Evolutionary conservation across 1,140 invertebrate species (phyloP).

Genomic region (Plodia interpunctella): DNA sequence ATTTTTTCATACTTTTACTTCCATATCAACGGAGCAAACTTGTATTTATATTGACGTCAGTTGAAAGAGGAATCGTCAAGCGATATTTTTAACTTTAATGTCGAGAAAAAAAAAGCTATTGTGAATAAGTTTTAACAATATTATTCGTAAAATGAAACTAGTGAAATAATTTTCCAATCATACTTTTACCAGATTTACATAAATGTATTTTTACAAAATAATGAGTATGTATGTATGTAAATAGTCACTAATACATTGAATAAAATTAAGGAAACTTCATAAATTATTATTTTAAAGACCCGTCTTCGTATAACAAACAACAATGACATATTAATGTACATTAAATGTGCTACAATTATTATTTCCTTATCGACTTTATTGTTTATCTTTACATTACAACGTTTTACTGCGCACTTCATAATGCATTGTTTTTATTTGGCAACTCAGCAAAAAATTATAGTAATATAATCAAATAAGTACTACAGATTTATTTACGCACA

Average conservation of each 20-base stretch:
- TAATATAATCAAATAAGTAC: too few species aligned
- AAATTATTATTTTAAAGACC: neutral
- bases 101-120: too few species aligned
- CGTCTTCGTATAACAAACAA: neutral
- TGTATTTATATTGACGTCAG: too few species aligned
- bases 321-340: neutral
- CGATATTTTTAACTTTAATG: too few species aligned
- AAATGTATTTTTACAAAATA: slow-evolving; percentile 12
- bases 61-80: too few species aligned
- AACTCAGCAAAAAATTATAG: too few species aligned
- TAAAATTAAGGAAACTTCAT: neutral
- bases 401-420: neutral
- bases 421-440: too few species aligned
- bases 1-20: too few species aligned
- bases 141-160: neutral
- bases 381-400: neutral
- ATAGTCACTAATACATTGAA: neutral
- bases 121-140: neutral
- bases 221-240: slow-evolving; percentile 7
- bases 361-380: too few species aligned
- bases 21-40: too few species aligned
- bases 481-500: too few species aligned
- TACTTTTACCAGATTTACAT: slow-evolving; percentile 6
- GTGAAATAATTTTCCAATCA: neutral
- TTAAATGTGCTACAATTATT: too few species aligned